Percentiles rank a stretch among this genome's conserved stretches.
Evolutionary conservation across 2,888 invertebrate species (phyloP).

Genomic region (Eupithecia abbreviata): DNA sequence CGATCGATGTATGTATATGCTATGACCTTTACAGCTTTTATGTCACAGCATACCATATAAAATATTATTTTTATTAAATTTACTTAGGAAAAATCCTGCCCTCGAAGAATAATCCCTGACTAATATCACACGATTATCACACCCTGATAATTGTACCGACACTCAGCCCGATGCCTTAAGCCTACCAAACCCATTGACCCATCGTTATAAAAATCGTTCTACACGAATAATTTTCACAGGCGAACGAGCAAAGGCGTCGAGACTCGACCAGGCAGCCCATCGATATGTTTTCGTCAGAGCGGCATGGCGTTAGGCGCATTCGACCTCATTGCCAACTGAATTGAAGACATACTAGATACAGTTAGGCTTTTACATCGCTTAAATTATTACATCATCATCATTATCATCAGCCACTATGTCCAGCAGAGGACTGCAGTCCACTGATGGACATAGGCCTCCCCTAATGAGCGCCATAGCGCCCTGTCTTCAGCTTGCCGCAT

Average conservation of each 20-base stretch:
- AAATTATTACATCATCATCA: no score
- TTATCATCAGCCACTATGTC: no score
- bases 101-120: not conserved
- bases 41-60: not conserved
- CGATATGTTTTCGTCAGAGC: conserved; percentile 31
- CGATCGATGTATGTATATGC: no score
- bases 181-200: conserved; percentile 17
- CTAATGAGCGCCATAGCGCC: no score
- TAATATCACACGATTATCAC: not conserved
- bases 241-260: conserved; percentile 24
- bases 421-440: no score
- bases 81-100: not conserved
- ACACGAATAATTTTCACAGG: conserved; percentile 31
- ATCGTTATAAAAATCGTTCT: conserved; percentile 33
- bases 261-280: not conserved
- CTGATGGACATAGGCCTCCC: no score
- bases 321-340: conserved; percentile 28
- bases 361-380: no score
- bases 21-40: not conserved
- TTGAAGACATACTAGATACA: conserved; percentile 11
- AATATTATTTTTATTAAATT: not conserved
- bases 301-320: conserved; percentile 23
- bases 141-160: not conserved
- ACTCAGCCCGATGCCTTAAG: conserved; percentile 11
- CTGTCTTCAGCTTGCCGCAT: no score